Conservation (phyloP, 1,140 invertebrate species). For the Matsumurasca onukii region DNA sequence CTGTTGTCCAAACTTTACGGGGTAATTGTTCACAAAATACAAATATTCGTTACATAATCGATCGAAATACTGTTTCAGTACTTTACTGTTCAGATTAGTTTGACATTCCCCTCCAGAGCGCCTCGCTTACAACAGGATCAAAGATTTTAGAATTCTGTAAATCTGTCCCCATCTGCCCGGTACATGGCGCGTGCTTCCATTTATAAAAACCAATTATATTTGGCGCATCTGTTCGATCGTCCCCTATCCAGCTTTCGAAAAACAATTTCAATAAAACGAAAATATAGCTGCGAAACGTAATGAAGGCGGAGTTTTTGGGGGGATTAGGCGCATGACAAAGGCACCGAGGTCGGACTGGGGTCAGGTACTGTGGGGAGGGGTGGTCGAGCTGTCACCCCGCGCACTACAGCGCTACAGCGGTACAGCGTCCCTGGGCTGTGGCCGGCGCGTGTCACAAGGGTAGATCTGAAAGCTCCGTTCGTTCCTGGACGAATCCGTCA, state of each 20-base stretch:
- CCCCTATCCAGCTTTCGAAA: constrained; percentile 24
- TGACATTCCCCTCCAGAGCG: neutral
- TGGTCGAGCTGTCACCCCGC: too few species aligned
- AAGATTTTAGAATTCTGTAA: neutral
- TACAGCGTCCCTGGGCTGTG: too few species aligned
- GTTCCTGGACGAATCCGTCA: too few species aligned
- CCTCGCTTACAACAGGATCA: neutral
- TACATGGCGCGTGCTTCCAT: neutral
- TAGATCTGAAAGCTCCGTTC: too few species aligned
- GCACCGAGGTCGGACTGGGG: too few species aligned
- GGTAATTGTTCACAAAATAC: neutral
- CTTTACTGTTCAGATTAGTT: neutral
- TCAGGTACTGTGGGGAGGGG: too few species aligned
- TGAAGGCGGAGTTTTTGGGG: constrained; percentile 19
- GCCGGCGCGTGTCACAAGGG: too few species aligned
- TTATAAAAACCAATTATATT: neutral
- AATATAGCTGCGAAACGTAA: constrained; percentile 25
- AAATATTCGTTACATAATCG: too few species aligned
- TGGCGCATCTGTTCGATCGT: constrained; percentile 11
- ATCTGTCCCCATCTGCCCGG: neutral
- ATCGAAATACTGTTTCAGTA: too few species aligned
- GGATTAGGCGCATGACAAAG: constrained; percentile 3
- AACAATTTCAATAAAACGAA: constrained; percentile 27
- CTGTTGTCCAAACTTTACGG: neutral
- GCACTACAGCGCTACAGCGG: too few species aligned